phyloP scores from a whole-genome alignment of 1,140 invertebrate species.

The Drosophila triauraria region DNA sequence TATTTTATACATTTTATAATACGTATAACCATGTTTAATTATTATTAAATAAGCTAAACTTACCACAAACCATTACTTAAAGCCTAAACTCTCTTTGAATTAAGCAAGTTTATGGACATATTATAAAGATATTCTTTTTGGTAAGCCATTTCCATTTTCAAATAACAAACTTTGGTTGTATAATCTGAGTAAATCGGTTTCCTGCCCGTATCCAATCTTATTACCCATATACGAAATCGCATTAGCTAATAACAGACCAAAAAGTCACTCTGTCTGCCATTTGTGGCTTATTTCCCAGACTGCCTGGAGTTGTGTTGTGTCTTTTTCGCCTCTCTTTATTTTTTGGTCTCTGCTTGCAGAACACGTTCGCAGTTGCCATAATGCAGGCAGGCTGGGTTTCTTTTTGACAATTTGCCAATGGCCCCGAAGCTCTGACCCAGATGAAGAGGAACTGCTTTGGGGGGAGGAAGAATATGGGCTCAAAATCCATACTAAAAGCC shows the following conservation, averaged over 20 bases:
- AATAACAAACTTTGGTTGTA: neutral
- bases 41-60: too few relatives aligned
- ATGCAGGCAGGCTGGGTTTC: slow-evolving; percentile 29
- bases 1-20: neutral
- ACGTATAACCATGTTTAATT: too few relatives aligned
- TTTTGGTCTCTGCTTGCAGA: slow-evolving; percentile 27
- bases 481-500: neutral
- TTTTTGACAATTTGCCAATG: slow-evolving; percentile 49
- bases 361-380: slow-evolving; percentile 45
- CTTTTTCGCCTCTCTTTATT: neutral
- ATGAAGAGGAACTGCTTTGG: slow-evolving; percentile 8
- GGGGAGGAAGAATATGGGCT: neutral
- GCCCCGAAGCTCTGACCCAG: slow-evolving; percentile 25
- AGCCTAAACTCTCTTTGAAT: neutral
- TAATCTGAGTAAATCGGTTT: slow-evolving; percentile 10
- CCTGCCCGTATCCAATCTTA: slow-evolving; percentile 21
- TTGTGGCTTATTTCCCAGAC: slow-evolving; percentile 48
- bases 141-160: neutral
- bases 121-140: neutral
- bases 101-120: neutral
- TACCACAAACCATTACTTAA: neutral
- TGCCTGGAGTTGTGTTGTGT: slow-evolving; percentile 34
- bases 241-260: slow-evolving; percentile 49
- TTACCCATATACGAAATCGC: slow-evolving; percentile 21
- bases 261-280: slow-evolving; percentile 40